These are phyloP conservation scores for Pongo abelii DNA, from an alignment of 2,113 vertebrate species.

Conservation along the genomic window DNA sequence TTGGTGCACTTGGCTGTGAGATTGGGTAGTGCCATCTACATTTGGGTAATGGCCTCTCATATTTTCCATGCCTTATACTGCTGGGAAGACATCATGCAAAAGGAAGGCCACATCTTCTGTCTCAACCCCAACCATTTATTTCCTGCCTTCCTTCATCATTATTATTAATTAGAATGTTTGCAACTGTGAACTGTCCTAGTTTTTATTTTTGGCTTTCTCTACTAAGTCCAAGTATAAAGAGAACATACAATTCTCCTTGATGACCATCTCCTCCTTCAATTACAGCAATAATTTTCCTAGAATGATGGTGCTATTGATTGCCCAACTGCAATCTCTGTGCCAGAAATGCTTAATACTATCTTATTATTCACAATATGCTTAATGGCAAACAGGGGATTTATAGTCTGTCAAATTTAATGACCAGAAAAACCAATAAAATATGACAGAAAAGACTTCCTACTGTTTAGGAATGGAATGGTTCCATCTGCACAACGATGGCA, in stretches of 20 bases:
- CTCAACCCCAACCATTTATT: constrained; percentile 59
- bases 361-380: constrained; percentile 64
- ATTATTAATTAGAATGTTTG: constrained; percentile 67
- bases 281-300: constrained; percentile 62
- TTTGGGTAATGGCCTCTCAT: neutral
- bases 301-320: constrained; percentile 63
- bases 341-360: constrained; percentile 61
- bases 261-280: constrained; percentile 10
- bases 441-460: constrained; percentile 58
- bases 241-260: constrained; percentile 56
- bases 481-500: constrained; percentile 53
- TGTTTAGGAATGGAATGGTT: constrained; percentile 50
- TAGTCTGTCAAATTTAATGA: constrained; percentile 69
- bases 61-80: neutral
- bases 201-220: constrained; percentile 77
- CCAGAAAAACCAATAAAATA: constrained; percentile 63
- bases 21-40: neutral
- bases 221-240: constrained; percentile 64
- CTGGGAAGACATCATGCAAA: constrained; percentile 49
- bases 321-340: constrained; percentile 2
- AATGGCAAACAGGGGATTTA: constrained; percentile 61
- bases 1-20: neutral
- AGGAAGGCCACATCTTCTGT: constrained; percentile 54
- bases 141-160: constrained; percentile 67
- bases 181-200: constrained; percentile 68